Base-by-base conservation (phyloP, 1,140 invertebrate genomes). In the Drosophila tropicalis region DNA sequence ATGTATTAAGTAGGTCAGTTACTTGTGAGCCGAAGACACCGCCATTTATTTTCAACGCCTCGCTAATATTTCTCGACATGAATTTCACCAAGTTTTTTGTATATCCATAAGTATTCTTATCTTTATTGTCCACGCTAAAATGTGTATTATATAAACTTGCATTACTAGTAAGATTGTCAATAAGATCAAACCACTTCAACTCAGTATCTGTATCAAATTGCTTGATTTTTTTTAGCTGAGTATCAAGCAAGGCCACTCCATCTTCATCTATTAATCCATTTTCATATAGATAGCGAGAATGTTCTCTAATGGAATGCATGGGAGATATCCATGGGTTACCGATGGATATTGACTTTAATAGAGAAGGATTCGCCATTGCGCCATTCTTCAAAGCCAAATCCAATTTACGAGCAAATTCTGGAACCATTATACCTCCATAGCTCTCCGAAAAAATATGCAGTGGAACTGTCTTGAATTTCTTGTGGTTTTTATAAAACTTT, bases 301-400 rank as follows among this genome's bases (percentile, higher is more conserved):
- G 98, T 5, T 95, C 96, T 13, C 96, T 29, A 29, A 29, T 29
- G 6, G 29, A 5, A 29, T 90, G 0, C 95, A 95, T 95, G 90
- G 97, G 96, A 47, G 95, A 96, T 66, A 98, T 97, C 97, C 97
- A 98, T 0, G 96, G 95, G 91, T 98, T 97, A 9, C 97, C 97
- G 78, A 98, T 93, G 2, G 94, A 96, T 6, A 98, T 94, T 1
- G 97, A 97, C 81, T 93, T 93, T 34, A 98, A 94, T 70, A 96
- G 96, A 47, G 95, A 95, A 0, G 66, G 72, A 0, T 58, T 7
- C 3, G 93, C 92, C 2, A 98, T 94, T 34, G 93, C 93, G 5
- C 94, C 95, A 1, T 81, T 81, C 68, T 94, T 73, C 76, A 96
- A 94, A 44, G 95, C 95, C 95, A 96, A 76, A 54, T 83, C 77